Evolutionary conservation across 2,113 vertebrate genomes (phyloP).

Genomic region (Grallaria varia): DNA sequence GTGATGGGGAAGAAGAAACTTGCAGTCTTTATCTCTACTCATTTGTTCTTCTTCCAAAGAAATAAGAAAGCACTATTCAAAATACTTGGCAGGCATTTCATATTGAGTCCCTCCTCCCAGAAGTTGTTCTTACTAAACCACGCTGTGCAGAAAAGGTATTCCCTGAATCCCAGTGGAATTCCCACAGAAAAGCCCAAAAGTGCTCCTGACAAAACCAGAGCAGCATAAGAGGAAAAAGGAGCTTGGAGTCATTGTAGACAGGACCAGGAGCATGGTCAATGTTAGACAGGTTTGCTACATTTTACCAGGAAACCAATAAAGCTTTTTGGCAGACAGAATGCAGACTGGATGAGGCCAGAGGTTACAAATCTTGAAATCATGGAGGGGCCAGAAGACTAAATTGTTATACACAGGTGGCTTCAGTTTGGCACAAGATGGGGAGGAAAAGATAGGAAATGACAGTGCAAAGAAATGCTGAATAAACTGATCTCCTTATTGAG

Average conservation of each 20-base stretch:
- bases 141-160: not conserved
- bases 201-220: not conserved
- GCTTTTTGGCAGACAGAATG: not conserved
- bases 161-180: not conserved
- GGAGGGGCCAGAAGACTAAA: not conserved
- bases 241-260: not conserved
- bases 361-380: not conserved
- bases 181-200: not conserved
- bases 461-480: not conserved
- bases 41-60: not conserved
- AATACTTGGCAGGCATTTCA: not conserved
- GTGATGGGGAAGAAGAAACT: not conserved
- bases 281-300: not conserved
- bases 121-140: not conserved
- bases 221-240: not conserved
- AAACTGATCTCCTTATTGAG: not conserved
- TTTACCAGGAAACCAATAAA: not conserved
- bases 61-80: not conserved
- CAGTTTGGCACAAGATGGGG: not conserved
- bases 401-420: not conserved
- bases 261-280: fast-evolving
- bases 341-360: not conserved
- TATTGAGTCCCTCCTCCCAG: not conserved
- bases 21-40: not conserved
- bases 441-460: not conserved